phyloP scores from a whole-genome alignment of 2,888 invertebrate genomes.

The Boloria euphrosyne region DNA sequence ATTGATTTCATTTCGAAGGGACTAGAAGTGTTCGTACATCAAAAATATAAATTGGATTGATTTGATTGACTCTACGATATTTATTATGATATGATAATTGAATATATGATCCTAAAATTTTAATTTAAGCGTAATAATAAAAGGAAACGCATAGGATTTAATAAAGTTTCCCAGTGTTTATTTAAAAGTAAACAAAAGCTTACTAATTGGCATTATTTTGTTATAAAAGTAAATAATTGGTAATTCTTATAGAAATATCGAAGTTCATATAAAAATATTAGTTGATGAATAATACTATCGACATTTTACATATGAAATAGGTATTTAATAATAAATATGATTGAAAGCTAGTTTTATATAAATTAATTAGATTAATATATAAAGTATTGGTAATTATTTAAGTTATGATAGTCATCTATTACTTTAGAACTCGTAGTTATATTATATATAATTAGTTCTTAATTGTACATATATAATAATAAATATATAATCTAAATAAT shows the following conservation, averaged over 20 bases:
- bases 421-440: constrained; percentile 18
- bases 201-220: not conserved
- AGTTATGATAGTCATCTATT: constrained; percentile 14
- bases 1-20: constrained; percentile 14
- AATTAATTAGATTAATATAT: too few species aligned
- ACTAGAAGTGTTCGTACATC: constrained; percentile 7
- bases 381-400: constrained; percentile 21
- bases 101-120: constrained; percentile 4
- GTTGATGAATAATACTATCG: constrained; percentile 7
- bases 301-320: constrained; percentile 21
- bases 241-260: constrained; percentile 12
- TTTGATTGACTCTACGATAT: constrained; percentile 3
- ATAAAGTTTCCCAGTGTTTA: not conserved
- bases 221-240: constrained; percentile 11
- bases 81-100: constrained; percentile 15
- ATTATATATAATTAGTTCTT: constrained; percentile 35
- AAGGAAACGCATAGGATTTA: not conserved
- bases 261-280: constrained; percentile 17
- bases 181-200: not conserved
- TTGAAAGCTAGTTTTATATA: constrained; percentile 24
- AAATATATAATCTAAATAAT: constrained; percentile 15
- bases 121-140: constrained; percentile 6
- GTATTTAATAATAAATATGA: constrained; percentile 13
- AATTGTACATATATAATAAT: constrained; percentile 12
- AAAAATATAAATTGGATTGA: constrained; percentile 9